Evolutionary conservation across 2,113 vertebrate species (phyloP).

Genomic region (Hepsetus odoe): DNA sequence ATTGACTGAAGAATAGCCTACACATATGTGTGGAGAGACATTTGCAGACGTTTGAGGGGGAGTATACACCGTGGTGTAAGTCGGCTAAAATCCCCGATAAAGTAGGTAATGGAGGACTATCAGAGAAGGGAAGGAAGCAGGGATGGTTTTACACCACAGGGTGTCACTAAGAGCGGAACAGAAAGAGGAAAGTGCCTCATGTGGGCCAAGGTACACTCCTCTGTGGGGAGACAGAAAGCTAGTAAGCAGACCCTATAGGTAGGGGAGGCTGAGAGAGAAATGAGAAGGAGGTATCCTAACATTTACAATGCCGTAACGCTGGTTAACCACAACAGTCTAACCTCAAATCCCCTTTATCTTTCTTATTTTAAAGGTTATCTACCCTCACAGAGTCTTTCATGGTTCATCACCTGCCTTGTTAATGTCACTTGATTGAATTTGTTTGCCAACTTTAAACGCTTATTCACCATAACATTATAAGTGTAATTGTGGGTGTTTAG

Average conservation of each 20-base stretch:
- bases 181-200: conserved; percentile 32
- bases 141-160: conserved; percentile 23
- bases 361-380: background rate
- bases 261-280: conserved; percentile 17
- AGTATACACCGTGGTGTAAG: conserved; percentile 17
- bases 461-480: background rate
- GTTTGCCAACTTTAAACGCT: background rate
- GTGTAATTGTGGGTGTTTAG: background rate
- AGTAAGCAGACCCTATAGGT: background rate
- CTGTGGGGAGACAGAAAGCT: conserved; percentile 11
- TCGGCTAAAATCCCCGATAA: conserved; percentile 38
- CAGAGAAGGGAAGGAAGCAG: conserved; percentile 39
- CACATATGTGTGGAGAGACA: conserved; percentile 1
- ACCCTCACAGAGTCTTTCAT: background rate
- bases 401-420: conserved; percentile 1
- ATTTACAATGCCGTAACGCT: background rate
- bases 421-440: background rate
- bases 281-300: conserved; percentile 33
- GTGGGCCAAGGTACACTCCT: conserved; percentile 7
- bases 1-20: conserved; percentile 1
- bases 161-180: conserved; percentile 13
- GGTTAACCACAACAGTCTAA: conserved; percentile 38
- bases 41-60: conserved; percentile 11
- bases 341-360: conserved; percentile 19
- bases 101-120: conserved; percentile 10